These are phyloP conservation scores for Falcaria lacertinaria DNA, from an alignment of 2,888 invertebrate genomes.

Conservation along the genomic window DNA sequence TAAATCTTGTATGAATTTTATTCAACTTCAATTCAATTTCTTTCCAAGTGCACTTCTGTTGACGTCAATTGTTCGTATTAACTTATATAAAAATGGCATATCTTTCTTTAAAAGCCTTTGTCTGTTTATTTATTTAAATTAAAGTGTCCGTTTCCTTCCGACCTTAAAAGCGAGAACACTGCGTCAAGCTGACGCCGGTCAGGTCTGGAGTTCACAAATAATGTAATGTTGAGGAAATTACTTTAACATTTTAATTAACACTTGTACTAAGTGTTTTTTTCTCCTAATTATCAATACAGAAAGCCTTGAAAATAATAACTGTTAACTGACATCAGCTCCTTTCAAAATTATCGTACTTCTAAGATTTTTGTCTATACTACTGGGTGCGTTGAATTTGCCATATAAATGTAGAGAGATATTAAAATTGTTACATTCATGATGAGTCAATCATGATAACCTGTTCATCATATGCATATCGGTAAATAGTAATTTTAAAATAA, in stretches of 20 bases:
- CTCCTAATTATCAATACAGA: neutral
- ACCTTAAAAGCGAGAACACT: slow-evolving; percentile 39
- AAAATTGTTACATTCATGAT: neutral
- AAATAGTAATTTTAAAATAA: too few relatives aligned
- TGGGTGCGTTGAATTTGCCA: too few relatives aligned
- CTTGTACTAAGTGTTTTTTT: neutral
- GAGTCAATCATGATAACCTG: too few relatives aligned
- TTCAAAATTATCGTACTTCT: slow-evolving; percentile 11
- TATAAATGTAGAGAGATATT: neutral
- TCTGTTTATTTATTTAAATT: slow-evolving; percentile 7
- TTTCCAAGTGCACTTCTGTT: slow-evolving; percentile 7
- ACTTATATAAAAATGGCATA: slow-evolving; percentile 23
- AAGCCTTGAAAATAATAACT: slow-evolving; percentile 9
- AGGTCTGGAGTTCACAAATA: slow-evolving; percentile 22
- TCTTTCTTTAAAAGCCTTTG: slow-evolving; percentile 2
- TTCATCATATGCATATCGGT: too few relatives aligned
- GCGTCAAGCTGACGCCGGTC: slow-evolving; percentile 28
- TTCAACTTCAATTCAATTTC: slow-evolving; percentile 1
- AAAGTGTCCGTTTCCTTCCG: slow-evolving; percentile 45
- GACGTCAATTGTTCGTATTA: slow-evolving; percentile 9
- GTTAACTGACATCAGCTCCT: neutral
- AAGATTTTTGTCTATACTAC: too few relatives aligned
- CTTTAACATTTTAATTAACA: neutral
- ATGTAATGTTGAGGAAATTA: slow-evolving; percentile 38
- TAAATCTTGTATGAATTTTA: too few relatives aligned